Evolutionary conservation across 2,113 vertebrate species (phyloP).

Genomic region (Stercorarius parasiticus): DNA sequence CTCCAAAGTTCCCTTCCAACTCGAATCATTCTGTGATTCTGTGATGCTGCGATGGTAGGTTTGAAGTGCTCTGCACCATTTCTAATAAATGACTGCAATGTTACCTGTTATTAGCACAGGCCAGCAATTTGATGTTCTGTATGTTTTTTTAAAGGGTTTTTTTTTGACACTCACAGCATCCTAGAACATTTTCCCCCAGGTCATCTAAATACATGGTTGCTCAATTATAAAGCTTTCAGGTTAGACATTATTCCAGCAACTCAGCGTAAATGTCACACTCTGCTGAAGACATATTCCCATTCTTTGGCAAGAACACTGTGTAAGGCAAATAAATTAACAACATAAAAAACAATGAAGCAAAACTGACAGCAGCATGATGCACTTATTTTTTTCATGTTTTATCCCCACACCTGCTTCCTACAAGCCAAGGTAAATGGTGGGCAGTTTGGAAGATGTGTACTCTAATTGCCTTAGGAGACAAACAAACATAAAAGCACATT

Average conservation of each 20-base stretch:
- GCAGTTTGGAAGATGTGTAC: neutral
- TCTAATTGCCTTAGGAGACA: neutral
- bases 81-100: neutral
- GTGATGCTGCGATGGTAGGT: neutral
- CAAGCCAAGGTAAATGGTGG: neutral
- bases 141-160: neutral
- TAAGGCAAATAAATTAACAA: constrained; percentile 6
- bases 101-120: neutral
- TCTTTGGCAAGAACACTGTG: neutral
- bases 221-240: neutral
- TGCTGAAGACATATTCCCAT: neutral
- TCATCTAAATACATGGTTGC: neutral
- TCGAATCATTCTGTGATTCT: neutral
- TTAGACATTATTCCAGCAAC: constrained; percentile 3
- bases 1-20: neutral
- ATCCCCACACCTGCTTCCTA: neutral
- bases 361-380: neutral
- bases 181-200: neutral
- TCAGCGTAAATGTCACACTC: neutral
- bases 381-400: neutral
- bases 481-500: neutral
- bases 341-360: constrained; percentile 9
- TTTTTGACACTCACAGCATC: neutral
- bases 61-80: neutral
- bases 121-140: neutral